Evolutionary conservation across 2,113 vertebrate genomes (phyloP), one percentile per base, ranked within the genome.

Genomic region (Pedionomus torquatus): DNA sequence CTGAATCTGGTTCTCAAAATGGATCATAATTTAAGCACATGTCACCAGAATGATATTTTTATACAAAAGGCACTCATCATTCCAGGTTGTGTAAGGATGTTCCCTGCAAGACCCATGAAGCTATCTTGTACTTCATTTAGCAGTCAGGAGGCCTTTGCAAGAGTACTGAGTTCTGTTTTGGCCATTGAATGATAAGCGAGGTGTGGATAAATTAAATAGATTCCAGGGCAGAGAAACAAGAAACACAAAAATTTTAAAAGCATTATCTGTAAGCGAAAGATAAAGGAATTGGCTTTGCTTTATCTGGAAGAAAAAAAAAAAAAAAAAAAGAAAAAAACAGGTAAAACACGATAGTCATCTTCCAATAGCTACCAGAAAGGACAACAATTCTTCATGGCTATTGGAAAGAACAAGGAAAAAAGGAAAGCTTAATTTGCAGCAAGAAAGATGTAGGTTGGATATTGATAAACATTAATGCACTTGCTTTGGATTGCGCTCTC

Each of bases 291-390:
- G 5, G 33, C 20, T 94, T 87, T 89, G 54, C 70, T 84, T 76
- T 63, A 48, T 21, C 43, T 71, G 30, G 43, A 89, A 78, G 9
- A 75, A 14, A 48, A 64, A 90, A 78, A 83, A 25, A 48, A 57
- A 14, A 66, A 75, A 14, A 48, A 64, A 90, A 78, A 83, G 28
- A 48, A 57, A 14, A 66, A 9, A 31, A 3, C 37, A 82, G 78
- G n/a, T 21, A 93, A 87, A 31, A n/a, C 26, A 26, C 0, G n/a
- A 93, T 94, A 95, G 37, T n/a, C 35, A 94, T 94, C 90, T 95
- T 90, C 81, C 57, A 83, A 61, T 2, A 83, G 70, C n/a, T 84
- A 82, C 33, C 41, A 89, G 61, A 89, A 76, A 76, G 63, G 49
- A 83, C 39, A 78, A 57, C n/a, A 84, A 88, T 80, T 83, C 82